These are phyloP conservation scores for Agrotis exclamationis DNA, from an alignment of 2,888 invertebrate genomes.

Conservation along the genomic window DNA sequence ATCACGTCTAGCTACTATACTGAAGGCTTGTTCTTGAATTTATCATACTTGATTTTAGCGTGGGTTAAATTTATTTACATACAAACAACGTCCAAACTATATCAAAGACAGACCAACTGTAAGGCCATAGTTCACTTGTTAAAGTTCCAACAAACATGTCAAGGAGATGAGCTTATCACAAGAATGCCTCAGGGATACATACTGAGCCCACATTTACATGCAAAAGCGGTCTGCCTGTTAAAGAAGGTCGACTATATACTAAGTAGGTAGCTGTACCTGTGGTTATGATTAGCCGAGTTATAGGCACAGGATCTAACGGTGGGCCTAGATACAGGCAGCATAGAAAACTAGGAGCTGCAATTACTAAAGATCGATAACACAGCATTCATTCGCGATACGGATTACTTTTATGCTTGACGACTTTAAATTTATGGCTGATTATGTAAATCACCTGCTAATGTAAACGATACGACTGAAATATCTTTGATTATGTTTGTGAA, in stretches of 20 bases:
- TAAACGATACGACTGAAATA: neutral
- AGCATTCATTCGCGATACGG: slow-evolving; percentile 62
- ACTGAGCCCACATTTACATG: slow-evolving; percentile 27
- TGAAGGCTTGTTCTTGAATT: slow-evolving; percentile 14
- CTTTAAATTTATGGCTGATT: neutral
- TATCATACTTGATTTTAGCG: slow-evolving; percentile 25
- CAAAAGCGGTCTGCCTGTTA: slow-evolving; percentile 42
- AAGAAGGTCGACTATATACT: slow-evolving; percentile 61
- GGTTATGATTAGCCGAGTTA: slow-evolving; percentile 71
- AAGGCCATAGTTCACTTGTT: neutral
- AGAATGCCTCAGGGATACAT: slow-evolving; percentile 20
- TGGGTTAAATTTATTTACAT: slow-evolving; percentile 3
- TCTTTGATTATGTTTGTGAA: neutral
- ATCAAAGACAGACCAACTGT: neutral
- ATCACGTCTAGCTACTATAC: slow-evolving; percentile 27
- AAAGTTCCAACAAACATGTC: slow-evolving; percentile 16
- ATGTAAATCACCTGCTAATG: too few species aligned
- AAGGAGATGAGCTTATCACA: slow-evolving; percentile 12
- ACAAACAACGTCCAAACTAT: neutral
- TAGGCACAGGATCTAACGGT: slow-evolving; percentile 79
- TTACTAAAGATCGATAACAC: slow-evolving; percentile 74
- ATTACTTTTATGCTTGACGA: slow-evolving; percentile 62
- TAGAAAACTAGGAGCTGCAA: slow-evolving; percentile 72
- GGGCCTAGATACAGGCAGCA: slow-evolving; percentile 65
- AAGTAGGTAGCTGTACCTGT: slow-evolving; percentile 64